Evolutionary conservation across 64 coral and sea anemone genomes (phyloP), one percentile per base, ranked within the genome.

Genomic region (Montipora sp.): DNA sequence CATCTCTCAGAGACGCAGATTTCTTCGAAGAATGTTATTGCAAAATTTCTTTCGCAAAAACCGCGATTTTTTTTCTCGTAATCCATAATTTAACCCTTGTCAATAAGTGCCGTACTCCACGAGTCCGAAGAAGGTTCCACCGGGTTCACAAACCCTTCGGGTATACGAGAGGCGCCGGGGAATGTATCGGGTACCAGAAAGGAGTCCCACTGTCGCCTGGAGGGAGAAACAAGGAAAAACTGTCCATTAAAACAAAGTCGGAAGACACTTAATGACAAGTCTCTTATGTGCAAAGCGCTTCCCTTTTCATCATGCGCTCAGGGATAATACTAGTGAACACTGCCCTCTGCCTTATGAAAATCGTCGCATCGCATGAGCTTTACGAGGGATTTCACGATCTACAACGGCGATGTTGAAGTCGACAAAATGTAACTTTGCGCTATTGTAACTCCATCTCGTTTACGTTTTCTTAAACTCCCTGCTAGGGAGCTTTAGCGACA

Each of bases 181-280:
- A 96, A 83, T 49, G 77, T 46, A 7, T 79, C 84, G 15, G 88
- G 95, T 18, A 91, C 95, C 50, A 91, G 61, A 44, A 77, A 96
- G 59, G 90, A 59, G 45, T 96, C 89, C 95, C 95, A 96, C 13
- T 88, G 90, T 21, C 90, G 92, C 83, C 95, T 96, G 59, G 13
- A 11, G 20, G 43, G 61, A 79, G 47, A 66, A 83, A 82, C 13
- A 78, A 48, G 15, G 45, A 8, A 18, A 49, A 11, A 14, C 36
- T 36, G 36, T 46, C 2, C 27, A 66, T 66, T 55, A 18, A 66
- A 66, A 66, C 16, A 12, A 66, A 66, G 10, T 55, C 6, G 51
- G 51, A 55, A 55, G 36, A 36, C 36, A 55, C 51, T 55, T 10
- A 55, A 55, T 55, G 51, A 5, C 51, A 55, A 5, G 0, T 10